phyloP scores from a whole-genome alignment of 1,140 invertebrate genomes.

The Lepidurus couesii region DNA sequence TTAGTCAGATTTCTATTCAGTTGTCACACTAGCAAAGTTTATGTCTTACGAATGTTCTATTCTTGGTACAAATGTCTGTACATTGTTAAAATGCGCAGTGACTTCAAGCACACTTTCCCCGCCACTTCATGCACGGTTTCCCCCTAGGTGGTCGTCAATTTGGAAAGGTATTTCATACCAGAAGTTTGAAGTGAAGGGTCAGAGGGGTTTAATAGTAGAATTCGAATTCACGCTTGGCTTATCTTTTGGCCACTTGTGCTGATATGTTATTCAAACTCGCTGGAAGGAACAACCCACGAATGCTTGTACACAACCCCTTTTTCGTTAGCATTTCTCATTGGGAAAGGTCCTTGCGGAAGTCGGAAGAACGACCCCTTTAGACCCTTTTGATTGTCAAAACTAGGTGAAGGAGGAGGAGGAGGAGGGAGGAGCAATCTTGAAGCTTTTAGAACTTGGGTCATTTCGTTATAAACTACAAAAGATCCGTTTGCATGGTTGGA shows the following conservation, averaged over 20 bases:
- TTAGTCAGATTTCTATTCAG: no score
- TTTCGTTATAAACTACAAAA: not conserved
- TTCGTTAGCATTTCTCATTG: not conserved
- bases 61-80: no score
- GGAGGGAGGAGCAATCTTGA: not conserved
- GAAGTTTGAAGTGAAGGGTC: no score
- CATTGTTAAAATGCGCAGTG: no score
- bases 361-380: not conserved
- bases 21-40: no score
- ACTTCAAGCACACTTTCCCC: no score
- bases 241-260: not conserved
- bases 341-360: not conserved
- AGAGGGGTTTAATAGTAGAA: no score
- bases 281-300: not conserved
- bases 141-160: no score
- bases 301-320: not conserved
- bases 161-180: no score
- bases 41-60: no score
- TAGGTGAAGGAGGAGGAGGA: not conserved
- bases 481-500: not conserved
- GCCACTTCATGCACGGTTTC: no score
- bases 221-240: no score
- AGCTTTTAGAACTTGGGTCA: not conserved
- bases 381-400: slow-evolving; percentile 3
- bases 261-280: not conserved